phyloP scores from a whole-genome alignment of 2,113 vertebrate genomes.

The Malurus melanocephalus region DNA sequence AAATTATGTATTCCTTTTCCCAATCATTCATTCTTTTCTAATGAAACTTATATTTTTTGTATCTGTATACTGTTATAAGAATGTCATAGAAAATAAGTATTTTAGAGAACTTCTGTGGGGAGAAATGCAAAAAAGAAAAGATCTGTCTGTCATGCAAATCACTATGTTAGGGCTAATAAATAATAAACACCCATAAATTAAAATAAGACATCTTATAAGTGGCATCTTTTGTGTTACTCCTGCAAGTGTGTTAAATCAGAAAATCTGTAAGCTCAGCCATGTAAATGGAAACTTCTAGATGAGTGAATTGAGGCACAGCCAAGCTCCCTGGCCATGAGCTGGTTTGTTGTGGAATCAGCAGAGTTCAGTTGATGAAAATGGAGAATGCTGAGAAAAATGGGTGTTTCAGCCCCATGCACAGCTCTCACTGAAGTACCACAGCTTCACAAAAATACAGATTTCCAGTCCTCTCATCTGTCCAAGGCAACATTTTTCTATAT shows the following conservation, averaged over 20 bases:
- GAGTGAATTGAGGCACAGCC: background rate
- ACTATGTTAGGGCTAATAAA: background rate
- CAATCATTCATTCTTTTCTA: background rate
- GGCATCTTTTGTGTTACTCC: background rate
- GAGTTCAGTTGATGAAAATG: background rate
- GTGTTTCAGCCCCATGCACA: background rate
- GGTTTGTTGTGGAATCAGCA: background rate
- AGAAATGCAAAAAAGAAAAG: background rate
- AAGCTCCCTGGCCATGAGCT: background rate
- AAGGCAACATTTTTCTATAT: background rate
- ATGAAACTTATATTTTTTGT: background rate
- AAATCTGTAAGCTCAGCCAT: background rate
- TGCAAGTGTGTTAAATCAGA: background rate
- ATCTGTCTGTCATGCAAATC: background rate
- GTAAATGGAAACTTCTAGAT: background rate
- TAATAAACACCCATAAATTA: background rate
- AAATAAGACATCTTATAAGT: background rate
- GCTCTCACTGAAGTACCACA: background rate
- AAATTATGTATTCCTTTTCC: background rate
- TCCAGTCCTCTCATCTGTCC: background rate
- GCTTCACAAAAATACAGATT: background rate
- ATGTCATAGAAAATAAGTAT: background rate
- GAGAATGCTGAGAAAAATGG: background rate
- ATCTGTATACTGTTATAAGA: background rate
- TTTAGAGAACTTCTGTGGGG: background rate